Conservation (phyloP, 2,113 vertebrate species). For the Hydrolagus affinis region DNA sequence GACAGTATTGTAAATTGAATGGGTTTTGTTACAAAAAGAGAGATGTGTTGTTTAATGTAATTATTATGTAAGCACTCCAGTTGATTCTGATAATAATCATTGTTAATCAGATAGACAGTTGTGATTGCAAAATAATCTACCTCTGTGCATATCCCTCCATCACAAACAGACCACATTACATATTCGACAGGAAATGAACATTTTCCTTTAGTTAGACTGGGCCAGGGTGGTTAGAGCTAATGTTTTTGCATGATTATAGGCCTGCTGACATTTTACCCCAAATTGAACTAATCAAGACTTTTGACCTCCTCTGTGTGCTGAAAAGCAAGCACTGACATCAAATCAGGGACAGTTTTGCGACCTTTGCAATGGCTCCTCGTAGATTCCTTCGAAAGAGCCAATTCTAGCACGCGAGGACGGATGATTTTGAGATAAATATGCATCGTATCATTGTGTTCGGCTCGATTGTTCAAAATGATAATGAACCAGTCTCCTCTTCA, state of each 20-base stretch:
- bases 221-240: neutral
- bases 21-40: too few relatives aligned
- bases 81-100: constrained; percentile 52
- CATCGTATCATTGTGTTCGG: too few relatives aligned
- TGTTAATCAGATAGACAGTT: constrained; percentile 41
- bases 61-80: constrained; percentile 39
- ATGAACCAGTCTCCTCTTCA: too few relatives aligned
- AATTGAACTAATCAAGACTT: too few relatives aligned
- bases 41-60: constrained; percentile 31
- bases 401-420: too few relatives aligned
- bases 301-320: neutral
- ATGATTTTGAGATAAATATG: too few relatives aligned
- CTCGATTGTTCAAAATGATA: too few relatives aligned
- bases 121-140: constrained; percentile 42
- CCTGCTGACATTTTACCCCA: too few relatives aligned
- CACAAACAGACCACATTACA: constrained; percentile 53
- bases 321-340: neutral
- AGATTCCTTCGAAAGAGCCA: neutral
- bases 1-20: neutral
- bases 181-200: constrained; percentile 53
- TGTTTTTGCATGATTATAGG: constrained; percentile 5
- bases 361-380: neutral
- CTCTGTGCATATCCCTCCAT: constrained; percentile 49
- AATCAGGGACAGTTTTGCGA: constrained; percentile 8
- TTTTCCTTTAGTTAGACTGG: constrained; percentile 20